Evolutionary conservation across 2,113 vertebrate species (phyloP), one percentile per base, ranked within the genome.

Genomic region (Amphiprion percula): DNA sequence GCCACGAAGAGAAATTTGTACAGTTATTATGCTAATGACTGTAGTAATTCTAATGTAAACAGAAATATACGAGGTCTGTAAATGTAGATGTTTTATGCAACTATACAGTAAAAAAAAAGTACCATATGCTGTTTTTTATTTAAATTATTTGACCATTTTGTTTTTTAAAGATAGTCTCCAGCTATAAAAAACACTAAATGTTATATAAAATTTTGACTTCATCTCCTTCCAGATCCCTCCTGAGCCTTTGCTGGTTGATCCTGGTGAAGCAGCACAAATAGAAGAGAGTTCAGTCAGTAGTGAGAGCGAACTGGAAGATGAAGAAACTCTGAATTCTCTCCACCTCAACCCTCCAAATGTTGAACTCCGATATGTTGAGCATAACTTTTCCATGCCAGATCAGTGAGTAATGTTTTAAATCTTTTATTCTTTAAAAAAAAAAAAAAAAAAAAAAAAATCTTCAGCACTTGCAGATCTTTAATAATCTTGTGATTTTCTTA

Each of bases 391-490:
- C 2, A 65, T 80, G 12, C 86, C 95, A 39, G 90, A 94, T 53
- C 89, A 80, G 97, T 98, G 89, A 96, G 97, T 92, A 23, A 49
- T 66, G 4, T 71, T 23, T 44, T 15, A 44, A 44, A 44, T 8
- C 33, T 8, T 37, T 6, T 4, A 1, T 30, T 30, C 30, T 47
- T 2, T n/a, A n/a, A n/a, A n/a, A n/a, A 4, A 47, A 47, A 15
- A 12, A 26, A 21, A 21, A 21, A 21, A 21, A 21, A 21, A 21
- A 21, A 21, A 21, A 21, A 21, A 21, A 21, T 21, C 21, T 21
- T 21, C 21, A 21, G 21, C 21, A 21, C 21, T 21, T 30, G 28
- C 5, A 5, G 28, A 1, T 30, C 28, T 30, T 30, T 30, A 30
- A 30, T 30, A 30, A 30, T 30, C 3, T 30, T 30, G 28, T 10